These are phyloP conservation scores for Gibbula magus DNA, from an alignment of 2,888 invertebrate species.

Conservation along the genomic window DNA sequence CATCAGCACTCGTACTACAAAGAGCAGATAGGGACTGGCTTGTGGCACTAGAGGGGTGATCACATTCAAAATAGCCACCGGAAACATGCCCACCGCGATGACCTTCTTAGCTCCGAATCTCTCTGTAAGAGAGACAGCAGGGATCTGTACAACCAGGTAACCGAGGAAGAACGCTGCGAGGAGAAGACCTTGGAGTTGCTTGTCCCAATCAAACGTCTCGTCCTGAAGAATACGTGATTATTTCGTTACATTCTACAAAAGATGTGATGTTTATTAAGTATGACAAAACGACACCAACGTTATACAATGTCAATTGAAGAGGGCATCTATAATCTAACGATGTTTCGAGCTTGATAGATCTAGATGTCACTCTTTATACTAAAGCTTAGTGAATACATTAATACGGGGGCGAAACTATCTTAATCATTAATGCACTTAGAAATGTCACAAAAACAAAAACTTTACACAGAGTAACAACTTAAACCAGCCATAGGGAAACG, in stretches of 20 bases:
- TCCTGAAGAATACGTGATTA: conserved; percentile 28
- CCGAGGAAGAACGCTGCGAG: conserved; percentile 62
- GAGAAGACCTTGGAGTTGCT: conserved; percentile 51
- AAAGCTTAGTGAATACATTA: too few relatives aligned
- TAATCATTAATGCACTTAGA: too few relatives aligned
- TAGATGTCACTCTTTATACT: too few relatives aligned
- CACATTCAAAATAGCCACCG: conserved; percentile 54
- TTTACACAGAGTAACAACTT: too few relatives aligned
- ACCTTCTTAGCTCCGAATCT: conserved; percentile 54
- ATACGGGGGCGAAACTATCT: too few relatives aligned
- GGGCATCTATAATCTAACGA: too few relatives aligned
- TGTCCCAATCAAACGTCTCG: conserved; percentile 54
- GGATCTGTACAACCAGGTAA: conserved; percentile 58
- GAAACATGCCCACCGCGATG: conserved; percentile 55
- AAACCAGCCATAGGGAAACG: too few relatives aligned
- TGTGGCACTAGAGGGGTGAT: conserved; percentile 54
- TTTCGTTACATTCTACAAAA: background rate
- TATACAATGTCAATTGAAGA: too few relatives aligned
- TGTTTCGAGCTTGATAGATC: too few relatives aligned
- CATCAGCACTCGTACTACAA: conserved; percentile 52
- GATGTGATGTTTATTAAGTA: background rate
- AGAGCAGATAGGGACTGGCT: conserved; percentile 54
- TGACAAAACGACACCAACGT: too few relatives aligned
- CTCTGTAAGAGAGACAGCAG: conserved; percentile 59
- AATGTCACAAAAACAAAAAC: too few relatives aligned